These are phyloP conservation scores for Melanchra persicariae DNA, from an alignment of 2,888 invertebrate species.

Conservation along the genomic window DNA sequence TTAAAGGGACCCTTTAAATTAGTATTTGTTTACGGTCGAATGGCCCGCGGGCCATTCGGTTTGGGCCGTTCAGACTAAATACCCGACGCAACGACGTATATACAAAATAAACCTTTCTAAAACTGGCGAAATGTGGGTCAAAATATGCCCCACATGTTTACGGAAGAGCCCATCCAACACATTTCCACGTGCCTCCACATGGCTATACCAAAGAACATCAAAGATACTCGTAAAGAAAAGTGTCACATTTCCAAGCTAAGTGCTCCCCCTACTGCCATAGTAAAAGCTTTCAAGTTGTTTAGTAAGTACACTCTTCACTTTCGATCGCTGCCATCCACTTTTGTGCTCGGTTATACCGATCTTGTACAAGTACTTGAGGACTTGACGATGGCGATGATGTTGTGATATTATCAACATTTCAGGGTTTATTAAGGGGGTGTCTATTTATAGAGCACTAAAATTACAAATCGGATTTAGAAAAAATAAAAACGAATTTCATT, in stretches of 20 bases:
- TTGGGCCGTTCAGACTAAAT: too few species aligned
- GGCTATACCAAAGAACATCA: neutral
- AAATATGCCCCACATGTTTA: neutral
- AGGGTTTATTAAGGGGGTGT: neutral
- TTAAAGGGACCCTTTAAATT: too few species aligned
- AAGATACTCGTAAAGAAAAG: conserved; percentile 32
- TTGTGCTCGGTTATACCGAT: conserved; percentile 48
- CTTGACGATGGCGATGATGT: conserved; percentile 25
- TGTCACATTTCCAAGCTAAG: conserved; percentile 41
- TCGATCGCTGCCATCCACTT: conserved; percentile 65
- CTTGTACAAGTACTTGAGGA: conserved; percentile 40
- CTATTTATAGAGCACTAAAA: neutral
- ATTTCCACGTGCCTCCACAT: neutral
- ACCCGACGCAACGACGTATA: too few species aligned
- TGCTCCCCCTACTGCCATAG: conserved; percentile 48
- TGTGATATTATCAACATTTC: conserved; percentile 31
- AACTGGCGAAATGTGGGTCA: neutral
- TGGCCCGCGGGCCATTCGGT: too few species aligned
- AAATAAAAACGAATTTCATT: too few species aligned
- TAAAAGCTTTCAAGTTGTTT: conserved; percentile 68
- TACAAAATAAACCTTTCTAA: neutral
- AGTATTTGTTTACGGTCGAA: too few species aligned
- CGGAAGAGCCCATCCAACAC: neutral
- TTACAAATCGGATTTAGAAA: too few species aligned
- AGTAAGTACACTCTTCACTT: conserved; percentile 71